phyloP scores from a whole-genome alignment of 1,140 invertebrate species.

The Panulirus ornatus region DNA sequence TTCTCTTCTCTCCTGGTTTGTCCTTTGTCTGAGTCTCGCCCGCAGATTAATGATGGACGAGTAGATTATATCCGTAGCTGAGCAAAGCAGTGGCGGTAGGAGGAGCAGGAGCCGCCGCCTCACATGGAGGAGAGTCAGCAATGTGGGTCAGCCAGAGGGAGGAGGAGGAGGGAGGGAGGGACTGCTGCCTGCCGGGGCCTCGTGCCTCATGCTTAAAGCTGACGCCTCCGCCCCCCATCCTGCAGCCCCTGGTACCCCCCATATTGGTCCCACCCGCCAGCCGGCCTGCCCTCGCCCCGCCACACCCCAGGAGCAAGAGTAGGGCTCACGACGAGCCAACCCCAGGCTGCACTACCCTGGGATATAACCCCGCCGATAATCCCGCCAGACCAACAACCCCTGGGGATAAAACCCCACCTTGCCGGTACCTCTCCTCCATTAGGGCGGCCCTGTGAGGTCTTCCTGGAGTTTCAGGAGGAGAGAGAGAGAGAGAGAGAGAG shows the following conservation, averaged over 20 bases:
- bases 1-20: not conserved
- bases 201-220: conserved; percentile 60
- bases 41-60: not conserved
- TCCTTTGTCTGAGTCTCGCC: not conserved
- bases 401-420: too few relatives aligned
- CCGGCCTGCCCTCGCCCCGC: not conserved
- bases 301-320: too few relatives aligned
- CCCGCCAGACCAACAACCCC: too few relatives aligned
- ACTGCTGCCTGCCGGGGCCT: conserved; percentile 30
- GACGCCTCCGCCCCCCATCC: conserved; percentile 33
- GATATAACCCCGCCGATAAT: too few relatives aligned
- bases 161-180: not conserved
- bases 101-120: too few relatives aligned
- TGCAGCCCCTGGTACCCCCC: conserved; percentile 13
- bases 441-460: not conserved
- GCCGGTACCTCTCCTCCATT: not conserved
- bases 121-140: not conserved
- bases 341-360: too few relatives aligned
- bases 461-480: too few relatives aligned
- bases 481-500: too few relatives aligned
- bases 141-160: not conserved
- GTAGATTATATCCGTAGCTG: too few relatives aligned
- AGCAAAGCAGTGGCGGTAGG: too few relatives aligned
- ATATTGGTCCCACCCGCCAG: not conserved
- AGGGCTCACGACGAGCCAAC: too few relatives aligned